Conservation (phyloP, 2,888 invertebrate species). For the Archips crataeganus region DNA sequence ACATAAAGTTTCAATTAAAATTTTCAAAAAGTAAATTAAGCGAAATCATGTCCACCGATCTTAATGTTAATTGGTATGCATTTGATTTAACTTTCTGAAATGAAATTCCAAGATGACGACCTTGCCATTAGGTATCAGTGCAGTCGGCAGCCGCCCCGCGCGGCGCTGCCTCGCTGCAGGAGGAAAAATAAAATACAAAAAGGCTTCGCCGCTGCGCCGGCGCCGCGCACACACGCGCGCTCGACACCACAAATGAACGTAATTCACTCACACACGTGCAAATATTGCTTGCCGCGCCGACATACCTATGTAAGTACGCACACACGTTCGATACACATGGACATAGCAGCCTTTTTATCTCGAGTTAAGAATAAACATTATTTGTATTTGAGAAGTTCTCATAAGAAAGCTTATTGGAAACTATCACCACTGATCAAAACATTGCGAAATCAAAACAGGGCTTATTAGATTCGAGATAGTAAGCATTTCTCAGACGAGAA, state of each 20-base stretch:
- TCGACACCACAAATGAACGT: constrained; percentile 65
- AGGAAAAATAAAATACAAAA: constrained; percentile 83
- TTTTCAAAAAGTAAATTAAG: background rate
- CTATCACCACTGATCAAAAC: constrained; percentile 6
- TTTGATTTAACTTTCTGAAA: constrained; percentile 37
- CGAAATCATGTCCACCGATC: background rate
- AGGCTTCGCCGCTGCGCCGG: constrained; percentile 74
- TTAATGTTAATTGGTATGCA: constrained; percentile 2
- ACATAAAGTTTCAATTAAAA: no score
- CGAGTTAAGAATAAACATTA: constrained; percentile 20
- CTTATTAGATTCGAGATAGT: background rate
- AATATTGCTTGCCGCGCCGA: constrained; percentile 36
- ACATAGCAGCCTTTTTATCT: constrained; percentile 46
- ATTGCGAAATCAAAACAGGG: constrained; percentile 21
- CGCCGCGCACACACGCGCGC: constrained; percentile 62
- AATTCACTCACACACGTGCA: constrained; percentile 65
- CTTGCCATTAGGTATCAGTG: constrained; percentile 50
- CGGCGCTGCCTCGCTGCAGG: constrained; percentile 67
- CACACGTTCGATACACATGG: constrained; percentile 36
- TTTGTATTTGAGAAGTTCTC: constrained; percentile 19
- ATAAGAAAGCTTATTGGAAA: constrained; percentile 39
- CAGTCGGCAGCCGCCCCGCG: constrained; percentile 46
- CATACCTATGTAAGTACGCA: constrained; percentile 36
- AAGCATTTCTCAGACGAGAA: background rate
- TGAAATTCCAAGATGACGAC: constrained; percentile 51